phyloP scores from a whole-genome alignment of 2,113 vertebrate species.

The Chunga burmeisteri region DNA sequence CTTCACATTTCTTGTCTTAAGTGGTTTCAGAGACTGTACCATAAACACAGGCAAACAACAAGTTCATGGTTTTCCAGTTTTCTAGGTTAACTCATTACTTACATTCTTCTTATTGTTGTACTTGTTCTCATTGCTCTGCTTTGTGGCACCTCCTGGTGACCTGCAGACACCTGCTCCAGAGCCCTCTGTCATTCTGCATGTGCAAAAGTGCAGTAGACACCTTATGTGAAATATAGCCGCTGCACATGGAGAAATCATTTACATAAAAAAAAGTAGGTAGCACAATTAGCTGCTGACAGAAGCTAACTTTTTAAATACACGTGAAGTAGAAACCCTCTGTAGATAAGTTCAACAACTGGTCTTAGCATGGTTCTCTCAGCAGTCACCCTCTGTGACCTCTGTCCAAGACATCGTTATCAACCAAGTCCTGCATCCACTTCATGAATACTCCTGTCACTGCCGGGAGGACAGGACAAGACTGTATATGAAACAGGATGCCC shows the following conservation, averaged over 20 bases:
- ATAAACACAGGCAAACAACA: neutral
- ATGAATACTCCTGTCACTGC: neutral
- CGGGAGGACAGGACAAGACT: neutral
- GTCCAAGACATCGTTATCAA: neutral
- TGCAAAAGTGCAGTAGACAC: neutral
- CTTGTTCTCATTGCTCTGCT: neutral
- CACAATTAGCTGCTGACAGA: neutral
- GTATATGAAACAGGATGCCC: neutral
- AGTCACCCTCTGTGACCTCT: neutral
- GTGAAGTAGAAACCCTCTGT: neutral
- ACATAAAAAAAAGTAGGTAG: neutral
- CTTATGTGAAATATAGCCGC: neutral
- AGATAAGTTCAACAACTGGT: neutral
- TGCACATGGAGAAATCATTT: neutral
- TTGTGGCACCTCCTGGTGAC: neutral
- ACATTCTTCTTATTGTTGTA: neutral
- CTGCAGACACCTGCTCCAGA: neutral
- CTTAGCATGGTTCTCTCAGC: neutral
- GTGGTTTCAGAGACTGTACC: neutral
- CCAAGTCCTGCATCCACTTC: neutral
- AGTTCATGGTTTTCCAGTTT: neutral
- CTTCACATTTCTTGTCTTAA: neutral
- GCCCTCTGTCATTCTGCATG: neutral
- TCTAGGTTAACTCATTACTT: neutral
- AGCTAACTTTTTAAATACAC: neutral